Evolutionary conservation across 2,113 vertebrate genomes (phyloP).

Genomic region (Gadus chalcogrammus): DNA sequence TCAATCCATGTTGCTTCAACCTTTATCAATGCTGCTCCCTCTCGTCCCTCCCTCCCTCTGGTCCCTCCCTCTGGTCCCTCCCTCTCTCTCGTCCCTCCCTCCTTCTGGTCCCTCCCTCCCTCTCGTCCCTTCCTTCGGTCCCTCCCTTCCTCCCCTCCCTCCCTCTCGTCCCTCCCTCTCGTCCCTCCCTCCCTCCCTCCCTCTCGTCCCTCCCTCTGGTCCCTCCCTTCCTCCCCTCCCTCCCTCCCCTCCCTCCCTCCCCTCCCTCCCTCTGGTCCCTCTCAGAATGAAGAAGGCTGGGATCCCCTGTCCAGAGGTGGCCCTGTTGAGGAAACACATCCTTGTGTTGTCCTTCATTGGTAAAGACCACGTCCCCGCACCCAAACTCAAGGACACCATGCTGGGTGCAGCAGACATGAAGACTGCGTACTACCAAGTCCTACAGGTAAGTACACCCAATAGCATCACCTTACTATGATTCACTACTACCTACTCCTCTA

Average conservation of each 20-base stretch:
- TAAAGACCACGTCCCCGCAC: conserved; percentile 88
- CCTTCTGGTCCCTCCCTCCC: too few relatives aligned
- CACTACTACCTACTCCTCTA: too few relatives aligned
- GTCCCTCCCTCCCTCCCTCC: not conserved
- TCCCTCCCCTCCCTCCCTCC: too few relatives aligned
- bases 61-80: too few relatives aligned
- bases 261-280: conserved; percentile 20
- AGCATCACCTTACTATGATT: too few relatives aligned
- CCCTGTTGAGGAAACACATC: conserved; percentile 91
- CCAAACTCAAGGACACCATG: conserved; percentile 88
- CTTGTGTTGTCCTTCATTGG: conserved; percentile 99
- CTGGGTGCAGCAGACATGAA: conserved; percentile 86
- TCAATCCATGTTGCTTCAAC: not conserved
- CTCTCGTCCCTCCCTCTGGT: too few relatives aligned
- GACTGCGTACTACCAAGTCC: conserved; percentile 83
- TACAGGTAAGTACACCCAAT: conserved; percentile 70
- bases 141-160: not conserved
- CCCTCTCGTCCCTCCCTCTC: too few relatives aligned
- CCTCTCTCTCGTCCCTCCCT: too few relatives aligned
- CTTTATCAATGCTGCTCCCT: not conserved
- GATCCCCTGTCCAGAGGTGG: conserved; percentile 89
- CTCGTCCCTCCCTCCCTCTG: too few relatives aligned
- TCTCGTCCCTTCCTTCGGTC: too few relatives aligned
- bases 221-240: too few relatives aligned
- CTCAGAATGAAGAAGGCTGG: conserved; percentile 89